Evolutionary conservation across 2,113 vertebrate genomes (phyloP), one percentile per base, ranked within the genome.

Genomic region (Hippocampus mohnikei): DNA sequence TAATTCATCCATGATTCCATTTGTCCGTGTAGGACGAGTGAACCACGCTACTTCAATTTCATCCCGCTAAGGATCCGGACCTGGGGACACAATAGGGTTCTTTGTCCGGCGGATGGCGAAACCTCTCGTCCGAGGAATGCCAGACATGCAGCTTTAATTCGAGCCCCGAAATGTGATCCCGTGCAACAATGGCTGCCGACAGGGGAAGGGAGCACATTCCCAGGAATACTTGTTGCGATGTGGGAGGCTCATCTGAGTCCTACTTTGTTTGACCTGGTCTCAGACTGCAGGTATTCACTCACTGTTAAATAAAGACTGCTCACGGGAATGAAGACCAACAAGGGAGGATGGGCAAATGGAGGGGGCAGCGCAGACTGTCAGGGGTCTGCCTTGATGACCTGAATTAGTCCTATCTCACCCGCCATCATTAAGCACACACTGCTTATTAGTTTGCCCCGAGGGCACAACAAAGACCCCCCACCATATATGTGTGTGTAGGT

Each of bases 81-180:
- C 63, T 63, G 68, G 18, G 58, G 72, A 74, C 69, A 92, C 90
- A 93, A 91, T 84, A 29, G 83, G 71, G 63, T 61, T 78, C 91
- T 91, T 92, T 93, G 90, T 92, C 33, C 61, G 67, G 66, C 77
- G 60, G 74, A 88, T 84, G 87, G 78, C 78, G 69, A 76, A 92
- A 90, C 90, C 90, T 87, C 91, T 81, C 86, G 77, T 84, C 80
- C 67, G 75, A 88, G 90, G 90, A 93, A 93, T 92, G 89, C 77
- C 69, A 88, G 85, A 88, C 86, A 93, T 87, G 92, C 81, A 29
- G 83, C 85, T 90, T 85, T 77, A 84, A 90, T 90, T 89, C 80
- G 53, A 85, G 84, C 81, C 63, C 78, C 79, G 87, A 91, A 90
- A 90, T 79, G 80, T 78, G 88, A 91, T 88, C 87, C 75, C 37